A percentile compares a stretch with the other conserved stretches of the same genome.
phyloP scores from a whole-genome alignment of 64 coral and sea anemone genomes.

The Orbicella faveolata region DNA sequence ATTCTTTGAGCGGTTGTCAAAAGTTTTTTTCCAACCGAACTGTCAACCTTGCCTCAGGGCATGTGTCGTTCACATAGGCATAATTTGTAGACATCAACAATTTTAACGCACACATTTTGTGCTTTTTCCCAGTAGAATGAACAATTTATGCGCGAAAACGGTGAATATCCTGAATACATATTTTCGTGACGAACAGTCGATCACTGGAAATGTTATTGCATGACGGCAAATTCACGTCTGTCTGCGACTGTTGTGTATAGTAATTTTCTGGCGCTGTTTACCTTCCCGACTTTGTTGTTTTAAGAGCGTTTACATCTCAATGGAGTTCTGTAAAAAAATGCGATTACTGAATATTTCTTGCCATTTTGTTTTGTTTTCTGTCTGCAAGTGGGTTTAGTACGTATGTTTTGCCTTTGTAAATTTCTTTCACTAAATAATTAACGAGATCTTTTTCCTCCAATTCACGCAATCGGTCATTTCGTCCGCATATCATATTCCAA shows the following conservation, averaged over 20 bases:
- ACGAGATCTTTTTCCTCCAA: conserved; percentile 15
- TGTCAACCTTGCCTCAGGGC: not conserved
- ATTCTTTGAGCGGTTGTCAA: not conserved
- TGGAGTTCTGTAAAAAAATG: not conserved
- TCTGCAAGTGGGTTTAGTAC: conserved; percentile 31
- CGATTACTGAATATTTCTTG: conserved; percentile 46
- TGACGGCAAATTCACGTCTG: not conserved
- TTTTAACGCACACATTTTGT: not conserved
- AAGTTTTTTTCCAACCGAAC: not conserved
- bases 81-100: not conserved
- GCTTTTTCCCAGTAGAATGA: not conserved
- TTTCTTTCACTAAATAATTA: conserved; percentile 41
- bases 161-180: not conserved
- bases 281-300: conserved; percentile 19
- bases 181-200: not conserved
- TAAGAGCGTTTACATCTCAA: conserved; percentile 25
- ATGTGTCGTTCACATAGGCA: not conserved
- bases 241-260: not conserved
- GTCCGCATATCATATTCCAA: not conserved
- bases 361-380: conserved; percentile 16
- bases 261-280: conserved; percentile 11
- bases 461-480: conserved; percentile 12
- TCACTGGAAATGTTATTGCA: not conserved
- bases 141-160: not conserved
- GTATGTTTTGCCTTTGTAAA: conserved; percentile 33